Conservation (phyloP, 2,797 vertebrate species). For the Lepus townsendii region DNA sequence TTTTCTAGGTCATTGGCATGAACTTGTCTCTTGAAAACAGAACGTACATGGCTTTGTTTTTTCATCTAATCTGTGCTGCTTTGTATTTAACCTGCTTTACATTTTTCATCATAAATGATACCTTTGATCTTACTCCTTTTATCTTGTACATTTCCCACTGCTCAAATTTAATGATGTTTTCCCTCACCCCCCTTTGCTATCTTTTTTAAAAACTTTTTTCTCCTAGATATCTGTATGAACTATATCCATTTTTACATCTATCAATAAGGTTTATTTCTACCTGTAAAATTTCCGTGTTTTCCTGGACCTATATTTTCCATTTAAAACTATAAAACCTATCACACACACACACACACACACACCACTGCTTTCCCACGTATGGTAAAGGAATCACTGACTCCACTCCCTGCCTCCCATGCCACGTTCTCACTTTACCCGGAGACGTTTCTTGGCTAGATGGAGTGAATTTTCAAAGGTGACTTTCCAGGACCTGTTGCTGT, state of each 20-base stretch:
- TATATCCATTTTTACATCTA: constrained; percentile 34
- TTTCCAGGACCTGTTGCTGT: constrained; percentile 8
- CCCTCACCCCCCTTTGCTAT: neutral
- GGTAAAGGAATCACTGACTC: neutral
- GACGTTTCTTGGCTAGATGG: constrained; percentile 38
- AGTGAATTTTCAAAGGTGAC: neutral
- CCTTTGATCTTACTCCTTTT: neutral
- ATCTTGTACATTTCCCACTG: neutral
- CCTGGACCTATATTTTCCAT: constrained; percentile 41
- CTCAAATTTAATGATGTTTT: neutral
- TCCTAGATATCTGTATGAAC: constrained; percentile 35
- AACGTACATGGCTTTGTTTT: constrained; percentile 11
- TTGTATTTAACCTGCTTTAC: neutral
- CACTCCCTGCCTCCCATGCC: constrained; percentile 13
- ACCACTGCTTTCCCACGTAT: neutral
- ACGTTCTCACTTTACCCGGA: constrained; percentile 32
- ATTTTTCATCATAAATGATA: neutral
- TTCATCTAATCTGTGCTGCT: neutral
- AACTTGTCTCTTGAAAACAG: constrained; percentile 44
- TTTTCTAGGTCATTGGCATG: neutral
- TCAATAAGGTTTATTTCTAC: constrained; percentile 23
- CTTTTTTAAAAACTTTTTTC: neutral
- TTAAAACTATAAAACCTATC: neutral
- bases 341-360: neutral
- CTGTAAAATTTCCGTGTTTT: constrained; percentile 40